These are phyloP conservation scores for Hypanus sabinus DNA, from an alignment of 2,113 vertebrate species.

Conservation along the genomic window DNA sequence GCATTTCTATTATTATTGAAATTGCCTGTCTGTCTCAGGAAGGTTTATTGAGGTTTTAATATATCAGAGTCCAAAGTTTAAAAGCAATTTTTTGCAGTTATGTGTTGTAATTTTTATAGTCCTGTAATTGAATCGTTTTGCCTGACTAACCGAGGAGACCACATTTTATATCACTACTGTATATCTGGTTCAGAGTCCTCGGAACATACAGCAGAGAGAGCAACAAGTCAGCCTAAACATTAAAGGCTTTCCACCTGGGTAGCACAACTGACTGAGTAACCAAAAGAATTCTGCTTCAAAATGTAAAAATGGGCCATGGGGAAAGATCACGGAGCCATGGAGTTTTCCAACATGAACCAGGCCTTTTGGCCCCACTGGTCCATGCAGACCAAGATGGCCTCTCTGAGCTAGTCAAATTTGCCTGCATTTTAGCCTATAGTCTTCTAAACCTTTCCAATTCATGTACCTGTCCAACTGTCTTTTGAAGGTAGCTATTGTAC, in stretches of 20 bases:
- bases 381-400: no score
- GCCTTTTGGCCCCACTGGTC: no score
- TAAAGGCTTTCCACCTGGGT: not conserved
- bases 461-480: no score
- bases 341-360: no score
- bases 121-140: slow-evolving; percentile 23
- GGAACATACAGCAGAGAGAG: not conserved
- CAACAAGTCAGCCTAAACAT: not conserved
- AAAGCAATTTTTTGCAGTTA: slow-evolving; percentile 17
- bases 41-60: slow-evolving; percentile 6
- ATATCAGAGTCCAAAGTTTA: slow-evolving; percentile 31
- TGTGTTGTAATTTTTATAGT: not conserved
- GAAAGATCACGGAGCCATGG: not conserved
- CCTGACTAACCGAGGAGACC: not conserved
- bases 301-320: not conserved
- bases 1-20: slow-evolving; percentile 25
- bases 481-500: no score
- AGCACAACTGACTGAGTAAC: not conserved
- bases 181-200: not conserved
- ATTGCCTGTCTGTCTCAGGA: not conserved
- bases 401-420: no score
- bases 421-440: no score
- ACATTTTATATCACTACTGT: not conserved
- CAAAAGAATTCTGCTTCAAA: not conserved
- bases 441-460: no score